phyloP scores from a whole-genome alignment of 2,888 invertebrate species.

The Tanytarsus gracilentus region DNA sequence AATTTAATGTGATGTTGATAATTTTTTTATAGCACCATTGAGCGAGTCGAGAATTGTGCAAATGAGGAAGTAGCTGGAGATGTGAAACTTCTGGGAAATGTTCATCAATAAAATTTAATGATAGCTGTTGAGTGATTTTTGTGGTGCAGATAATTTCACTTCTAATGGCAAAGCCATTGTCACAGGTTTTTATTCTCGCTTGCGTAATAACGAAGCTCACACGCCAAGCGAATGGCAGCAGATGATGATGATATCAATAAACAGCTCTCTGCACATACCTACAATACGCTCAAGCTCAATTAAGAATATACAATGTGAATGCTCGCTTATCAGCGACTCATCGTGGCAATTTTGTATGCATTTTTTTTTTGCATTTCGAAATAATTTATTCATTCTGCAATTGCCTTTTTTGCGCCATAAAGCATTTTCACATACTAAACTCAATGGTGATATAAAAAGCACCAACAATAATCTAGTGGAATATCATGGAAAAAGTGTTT shows the following conservation, averaged over 20 bases:
- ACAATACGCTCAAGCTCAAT: constrained; percentile 23
- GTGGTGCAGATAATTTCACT: too few relatives aligned
- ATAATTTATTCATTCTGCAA: constrained; percentile 20
- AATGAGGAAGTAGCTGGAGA: neutral
- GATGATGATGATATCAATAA: neutral
- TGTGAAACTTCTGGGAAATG: neutral
- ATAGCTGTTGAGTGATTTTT: too few relatives aligned
- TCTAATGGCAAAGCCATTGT: too few relatives aligned
- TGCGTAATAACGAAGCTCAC: neutral
- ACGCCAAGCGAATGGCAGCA: too few relatives aligned
- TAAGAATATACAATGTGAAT: constrained; percentile 17
- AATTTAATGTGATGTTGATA: neutral
- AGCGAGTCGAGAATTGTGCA: too few relatives aligned
- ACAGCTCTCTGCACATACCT: neutral
- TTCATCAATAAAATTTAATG: neutral
- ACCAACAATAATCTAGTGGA: too few relatives aligned
- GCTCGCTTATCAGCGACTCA: constrained; percentile 11
- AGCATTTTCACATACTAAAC: too few relatives aligned
- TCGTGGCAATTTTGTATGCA: neutral
- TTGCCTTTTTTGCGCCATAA: too few relatives aligned
- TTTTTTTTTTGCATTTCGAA: neutral
- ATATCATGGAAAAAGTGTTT: neutral
- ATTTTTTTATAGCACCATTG: neutral
- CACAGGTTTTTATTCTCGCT: too few relatives aligned
- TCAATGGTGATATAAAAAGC: too few relatives aligned